Conservation (phyloP, 2,888 invertebrate genomes). For the Drosophila rellima region DNA sequence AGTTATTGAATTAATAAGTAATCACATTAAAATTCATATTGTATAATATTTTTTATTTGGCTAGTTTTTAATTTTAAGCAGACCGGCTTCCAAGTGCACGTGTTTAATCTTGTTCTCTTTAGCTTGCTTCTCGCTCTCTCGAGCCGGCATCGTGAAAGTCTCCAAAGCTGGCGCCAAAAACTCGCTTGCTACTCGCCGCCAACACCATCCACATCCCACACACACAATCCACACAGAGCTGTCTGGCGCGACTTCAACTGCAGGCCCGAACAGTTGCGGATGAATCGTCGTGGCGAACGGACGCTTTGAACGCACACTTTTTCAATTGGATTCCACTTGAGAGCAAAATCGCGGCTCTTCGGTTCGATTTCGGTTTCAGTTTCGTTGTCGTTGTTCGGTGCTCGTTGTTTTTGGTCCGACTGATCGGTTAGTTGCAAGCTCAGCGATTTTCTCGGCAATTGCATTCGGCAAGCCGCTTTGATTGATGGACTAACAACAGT, state of each 20-base stretch:
- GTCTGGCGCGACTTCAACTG: slow-evolving; percentile 52
- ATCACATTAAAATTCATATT: not conserved
- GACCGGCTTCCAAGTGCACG: slow-evolving; percentile 15
- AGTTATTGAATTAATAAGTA: not conserved
- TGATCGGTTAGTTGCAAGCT: slow-evolving; percentile 67
- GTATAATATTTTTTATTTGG: not conserved
- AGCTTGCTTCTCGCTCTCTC: slow-evolving; percentile 4
- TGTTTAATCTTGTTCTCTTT: not conserved
- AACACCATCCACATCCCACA: slow-evolving; percentile 68
- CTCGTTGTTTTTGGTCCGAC: slow-evolving; percentile 26
- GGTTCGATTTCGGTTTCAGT: slow-evolving; percentile 47
- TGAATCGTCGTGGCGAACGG: slow-evolving; percentile 64
- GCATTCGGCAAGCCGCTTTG: slow-evolving; percentile 66
- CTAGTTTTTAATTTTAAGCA: not conserved
- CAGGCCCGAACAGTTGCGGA: slow-evolving; percentile 66
- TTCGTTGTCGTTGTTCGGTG: slow-evolving; percentile 15
- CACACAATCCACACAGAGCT: slow-evolving; percentile 47
- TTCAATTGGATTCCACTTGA: slow-evolving; percentile 2
- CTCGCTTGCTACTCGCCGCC: slow-evolving; percentile 34
- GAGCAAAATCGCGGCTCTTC: slow-evolving; percentile 30
- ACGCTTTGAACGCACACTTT: slow-evolving; percentile 53
- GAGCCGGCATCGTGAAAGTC: slow-evolving; percentile 63
- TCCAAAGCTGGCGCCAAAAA: slow-evolving; percentile 75
- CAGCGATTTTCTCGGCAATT: slow-evolving; percentile 62
- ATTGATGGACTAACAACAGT: slow-evolving; percentile 69